A percentile compares a stretch with the other conserved stretches of the same genome.
These are phyloP conservation scores for Electrophaes corylata DNA, from an alignment of 2,888 invertebrate genomes.

Conservation along the genomic window DNA sequence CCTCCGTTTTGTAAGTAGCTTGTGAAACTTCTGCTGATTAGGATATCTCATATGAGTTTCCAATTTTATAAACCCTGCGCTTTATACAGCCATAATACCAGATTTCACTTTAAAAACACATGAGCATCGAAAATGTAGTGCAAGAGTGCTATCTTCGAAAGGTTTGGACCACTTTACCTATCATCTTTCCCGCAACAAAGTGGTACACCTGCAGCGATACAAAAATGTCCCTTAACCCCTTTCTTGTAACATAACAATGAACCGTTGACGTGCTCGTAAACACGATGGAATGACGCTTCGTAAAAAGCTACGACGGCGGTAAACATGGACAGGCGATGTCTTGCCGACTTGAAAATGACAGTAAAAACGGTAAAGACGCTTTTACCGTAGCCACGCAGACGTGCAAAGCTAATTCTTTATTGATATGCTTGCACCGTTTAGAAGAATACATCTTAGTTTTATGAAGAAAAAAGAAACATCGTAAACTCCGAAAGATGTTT, in stretches of 20 bases:
- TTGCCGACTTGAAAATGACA: constrained; percentile 55
- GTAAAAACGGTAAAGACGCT: constrained; percentile 57
- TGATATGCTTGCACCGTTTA: constrained; percentile 45
- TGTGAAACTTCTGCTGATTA: no score
- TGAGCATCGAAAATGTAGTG: neutral
- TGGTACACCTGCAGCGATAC: constrained; percentile 54
- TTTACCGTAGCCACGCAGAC: constrained; percentile 48
- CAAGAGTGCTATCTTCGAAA: no score
- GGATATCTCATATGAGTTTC: no score
- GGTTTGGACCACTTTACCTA: neutral
- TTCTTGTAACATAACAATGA: constrained; percentile 71
- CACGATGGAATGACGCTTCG: constrained; percentile 63
- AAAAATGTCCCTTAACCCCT: constrained; percentile 74
- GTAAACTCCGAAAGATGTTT: neutral
- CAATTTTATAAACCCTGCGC: no score
- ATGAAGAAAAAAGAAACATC: constrained; percentile 6
- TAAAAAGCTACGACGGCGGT: constrained; percentile 78
- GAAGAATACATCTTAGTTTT: constrained; percentile 13
- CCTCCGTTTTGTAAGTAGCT: neutral
- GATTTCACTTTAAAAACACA: no score
- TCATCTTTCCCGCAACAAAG: constrained; percentile 14
- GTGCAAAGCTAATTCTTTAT: constrained; percentile 63
- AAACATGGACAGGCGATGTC: constrained; percentile 79
- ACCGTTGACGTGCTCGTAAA: constrained; percentile 72
- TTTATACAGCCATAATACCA: no score